Conservation (phyloP, 2,888 invertebrate species). For the Drosophila macrospina region DNA sequence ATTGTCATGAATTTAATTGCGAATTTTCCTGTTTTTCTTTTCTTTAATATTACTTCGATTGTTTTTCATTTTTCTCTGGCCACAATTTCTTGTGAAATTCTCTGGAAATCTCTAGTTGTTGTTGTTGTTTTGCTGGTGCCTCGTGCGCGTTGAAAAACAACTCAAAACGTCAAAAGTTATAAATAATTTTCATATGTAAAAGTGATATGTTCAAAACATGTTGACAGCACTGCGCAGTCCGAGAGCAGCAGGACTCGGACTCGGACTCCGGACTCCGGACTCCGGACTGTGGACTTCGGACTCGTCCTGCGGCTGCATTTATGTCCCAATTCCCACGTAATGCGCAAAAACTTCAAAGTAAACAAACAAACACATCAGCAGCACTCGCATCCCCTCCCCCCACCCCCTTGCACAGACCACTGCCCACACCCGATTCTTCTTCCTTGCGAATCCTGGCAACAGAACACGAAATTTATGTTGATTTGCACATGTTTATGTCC, state of each 20-base stretch:
- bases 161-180: conserved; percentile 80
- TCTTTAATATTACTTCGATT: conserved; percentile 18
- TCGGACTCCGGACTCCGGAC: background rate
- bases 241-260: conserved; percentile 10
- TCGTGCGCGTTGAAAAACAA: conserved; percentile 56
- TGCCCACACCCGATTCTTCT: background rate
- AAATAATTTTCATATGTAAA: conserved; percentile 80
- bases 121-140: conserved; percentile 24
- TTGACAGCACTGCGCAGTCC: conserved; percentile 67
- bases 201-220: conserved; percentile 81
- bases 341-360: conserved; percentile 77
- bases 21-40: background rate
- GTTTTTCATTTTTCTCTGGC: conserved; percentile 12
- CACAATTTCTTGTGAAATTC: conserved; percentile 14
- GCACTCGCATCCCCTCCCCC: no score
- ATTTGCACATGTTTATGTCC: conserved; percentile 81
- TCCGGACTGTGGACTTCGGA: background rate
- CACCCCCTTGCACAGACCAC: no score
- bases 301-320: conserved; percentile 51
- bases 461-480: conserved; percentile 69
- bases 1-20: background rate
- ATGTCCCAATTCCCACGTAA: conserved; percentile 68
- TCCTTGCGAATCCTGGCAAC: conserved; percentile 17
- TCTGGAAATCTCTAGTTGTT: conserved; percentile 5
- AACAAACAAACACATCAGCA: conserved; percentile 79